Base-by-base conservation (phyloP, 2,113 vertebrate species). In the Hydropotes inermis region DNA sequence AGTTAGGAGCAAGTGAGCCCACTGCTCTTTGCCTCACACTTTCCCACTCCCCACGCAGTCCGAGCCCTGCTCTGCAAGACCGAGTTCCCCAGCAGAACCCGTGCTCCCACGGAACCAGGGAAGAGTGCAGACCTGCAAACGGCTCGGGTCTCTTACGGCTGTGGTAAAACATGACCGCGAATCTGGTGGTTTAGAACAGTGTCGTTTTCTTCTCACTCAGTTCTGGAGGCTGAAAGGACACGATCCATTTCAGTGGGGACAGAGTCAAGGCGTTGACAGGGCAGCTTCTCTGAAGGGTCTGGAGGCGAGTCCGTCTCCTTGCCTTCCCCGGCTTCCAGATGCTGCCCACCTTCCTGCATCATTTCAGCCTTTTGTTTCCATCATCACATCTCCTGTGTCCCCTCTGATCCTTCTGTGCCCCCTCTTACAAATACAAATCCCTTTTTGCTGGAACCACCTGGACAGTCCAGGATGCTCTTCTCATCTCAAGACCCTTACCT, bases 21-120 rank as follows among this genome's bases (percentile, higher is more conserved):
- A 1, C 43, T 21, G 78, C 10, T 5, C 55, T 89, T 16, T 3
- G 15, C 21, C 27, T 57, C 12, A 0, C 5, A 43, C 55, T 43
- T 78, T 19, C 8, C n/a, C 8, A 2, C 1, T 28, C 33, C 28
- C 14, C 0, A 0, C 27, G 10, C 3, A 6, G 5, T 36, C 5
- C 27, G 47, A 19, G 4, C 1, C 7, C 25, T n/a, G n/a, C 50
- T 43, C 28, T 15, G 3, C 0, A 4, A 39, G 5, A 16, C 5
- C 2, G 1, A 43, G 27, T 82, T 2, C 1, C 7, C 23, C 21
- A 0, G 2, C 33, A 27, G 9, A n/a, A 55, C 7, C 14, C 17
- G 0, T 3, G 39, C 36, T 36, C 4, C 45, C 17, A 3, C 16
- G 30, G 61, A n/a, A 28, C 33, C 12, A 12, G 33, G 1, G 1